Percentiles rank a stretch among this genome's conserved stretches.
phyloP scores from a whole-genome alignment of 2,113 vertebrate species.

The Tetraodon nigroviridis region DNA sequence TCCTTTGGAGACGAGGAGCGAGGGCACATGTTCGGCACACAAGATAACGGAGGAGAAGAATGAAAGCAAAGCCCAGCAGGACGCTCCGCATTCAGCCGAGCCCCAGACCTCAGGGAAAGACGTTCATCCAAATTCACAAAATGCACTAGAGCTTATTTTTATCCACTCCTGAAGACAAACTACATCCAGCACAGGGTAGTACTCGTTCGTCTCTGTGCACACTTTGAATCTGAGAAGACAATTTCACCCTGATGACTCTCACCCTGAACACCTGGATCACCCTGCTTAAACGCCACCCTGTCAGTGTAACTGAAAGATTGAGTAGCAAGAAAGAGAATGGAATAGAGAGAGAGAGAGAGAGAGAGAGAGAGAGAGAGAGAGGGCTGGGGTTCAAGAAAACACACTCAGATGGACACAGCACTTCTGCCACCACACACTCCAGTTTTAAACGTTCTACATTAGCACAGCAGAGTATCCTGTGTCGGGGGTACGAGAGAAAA shows the following conservation, averaged over 20 bases:
- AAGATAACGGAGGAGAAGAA: slow-evolving; percentile 52
- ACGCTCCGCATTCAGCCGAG: slow-evolving; percentile 23
- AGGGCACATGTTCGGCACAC: slow-evolving; percentile 31
- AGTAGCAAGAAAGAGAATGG: neutral
- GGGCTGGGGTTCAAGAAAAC: slow-evolving; percentile 16
- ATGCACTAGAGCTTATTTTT: slow-evolving; percentile 49
- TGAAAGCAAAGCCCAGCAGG: slow-evolving; percentile 51
- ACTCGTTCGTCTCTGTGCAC: slow-evolving; percentile 26
- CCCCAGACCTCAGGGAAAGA: slow-evolving; percentile 38
- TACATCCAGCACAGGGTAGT: slow-evolving; percentile 10
- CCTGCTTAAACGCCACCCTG: slow-evolving; percentile 5
- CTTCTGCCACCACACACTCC: no score
- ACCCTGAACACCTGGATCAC: slow-evolving; percentile 16
- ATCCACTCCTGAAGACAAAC: slow-evolving; percentile 20
- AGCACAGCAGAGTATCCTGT: neutral
- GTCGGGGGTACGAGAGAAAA: neutral
- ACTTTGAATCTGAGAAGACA: slow-evolving; percentile 29
- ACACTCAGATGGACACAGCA: no score
- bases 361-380: neutral
- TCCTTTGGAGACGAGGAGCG: slow-evolving; percentile 25
- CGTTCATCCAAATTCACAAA: slow-evolving; percentile 43
- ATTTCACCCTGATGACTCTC: slow-evolving; percentile 24
- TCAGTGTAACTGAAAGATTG: slow-evolving; percentile 19
- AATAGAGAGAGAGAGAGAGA: slow-evolving; percentile 1
- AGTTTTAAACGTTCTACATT: no score